These are phyloP conservation scores for Nibea coibor DNA, from an alignment of 2,113 vertebrate genomes.

Conservation along the genomic window DNA sequence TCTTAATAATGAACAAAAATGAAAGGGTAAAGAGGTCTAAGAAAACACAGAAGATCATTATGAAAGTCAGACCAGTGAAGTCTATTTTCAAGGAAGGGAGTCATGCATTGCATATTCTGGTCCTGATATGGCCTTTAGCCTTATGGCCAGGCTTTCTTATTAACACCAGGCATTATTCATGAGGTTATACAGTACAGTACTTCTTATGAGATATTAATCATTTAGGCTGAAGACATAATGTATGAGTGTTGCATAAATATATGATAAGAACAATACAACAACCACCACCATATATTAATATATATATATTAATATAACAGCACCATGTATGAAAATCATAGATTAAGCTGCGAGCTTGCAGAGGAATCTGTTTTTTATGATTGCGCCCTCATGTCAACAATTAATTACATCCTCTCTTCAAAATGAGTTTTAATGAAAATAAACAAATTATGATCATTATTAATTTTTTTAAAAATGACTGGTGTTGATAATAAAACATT, in stretches of 20 bases:
- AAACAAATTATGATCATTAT: not conserved
- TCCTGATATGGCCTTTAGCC: not conserved
- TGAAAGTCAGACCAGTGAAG: not conserved
- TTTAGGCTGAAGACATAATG: not conserved
- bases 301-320: not conserved
- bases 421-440: not conserved
- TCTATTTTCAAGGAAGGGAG: constrained; percentile 16
- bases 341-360: not conserved
- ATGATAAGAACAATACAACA: not conserved
- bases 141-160: not conserved
- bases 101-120: constrained; percentile 20
- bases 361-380: not conserved
- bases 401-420: not conserved
- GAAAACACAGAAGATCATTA: not conserved
- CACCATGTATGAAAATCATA: not conserved
- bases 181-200: not conserved
- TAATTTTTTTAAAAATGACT: not conserved
- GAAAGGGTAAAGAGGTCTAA: not conserved
- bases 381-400: not conserved
- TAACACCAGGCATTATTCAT: not conserved
- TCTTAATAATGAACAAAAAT: constrained; percentile 26
- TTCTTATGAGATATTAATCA: constrained; percentile 3
- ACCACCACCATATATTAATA: not conserved
- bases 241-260: not conserved
- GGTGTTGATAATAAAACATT: not conserved